These are phyloP conservation scores for Porites rus DNA, from an alignment of 92 coral and sea anemone species.

Conservation along the genomic window DNA sequence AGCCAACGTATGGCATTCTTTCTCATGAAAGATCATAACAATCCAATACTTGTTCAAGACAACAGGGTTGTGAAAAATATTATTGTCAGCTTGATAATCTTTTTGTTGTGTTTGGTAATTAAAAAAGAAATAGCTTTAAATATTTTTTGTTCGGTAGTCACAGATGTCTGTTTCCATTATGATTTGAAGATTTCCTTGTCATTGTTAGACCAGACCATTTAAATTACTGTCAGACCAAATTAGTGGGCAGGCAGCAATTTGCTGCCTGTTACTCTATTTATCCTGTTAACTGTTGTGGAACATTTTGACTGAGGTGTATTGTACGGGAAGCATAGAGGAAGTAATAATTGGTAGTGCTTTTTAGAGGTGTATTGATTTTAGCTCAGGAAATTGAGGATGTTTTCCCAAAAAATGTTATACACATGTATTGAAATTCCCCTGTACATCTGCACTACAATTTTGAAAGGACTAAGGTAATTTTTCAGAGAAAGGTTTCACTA, in stretches of 20 bases:
- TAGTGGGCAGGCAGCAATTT: too few relatives aligned
- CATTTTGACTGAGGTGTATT: not conserved
- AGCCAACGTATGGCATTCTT: not conserved
- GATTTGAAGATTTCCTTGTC: not conserved
- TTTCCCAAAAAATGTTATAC: not conserved
- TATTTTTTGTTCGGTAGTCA: not conserved
- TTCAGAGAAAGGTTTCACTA: too few relatives aligned
- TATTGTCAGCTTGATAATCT: not conserved
- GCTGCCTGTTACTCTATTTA: too few relatives aligned
- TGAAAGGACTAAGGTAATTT: not conserved
- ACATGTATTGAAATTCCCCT: not conserved
- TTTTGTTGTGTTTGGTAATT: not conserved
- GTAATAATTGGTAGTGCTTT: not conserved
- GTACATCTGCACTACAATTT: not conserved
- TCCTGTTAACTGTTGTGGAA: too few relatives aligned
- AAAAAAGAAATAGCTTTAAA: not conserved
- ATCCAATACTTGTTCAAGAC: not conserved
- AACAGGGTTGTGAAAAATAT: not conserved
- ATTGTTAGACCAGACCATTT: not conserved
- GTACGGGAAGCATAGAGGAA: slow-evolving; percentile 14
- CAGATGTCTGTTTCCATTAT: not conserved
- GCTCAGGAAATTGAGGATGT: not conserved
- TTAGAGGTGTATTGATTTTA: not conserved
- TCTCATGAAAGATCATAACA: not conserved
- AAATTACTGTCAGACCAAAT: too few relatives aligned